Evolutionary conservation across 2,888 invertebrate genomes (phyloP).

Genomic region (Oxyteleia sp.): DNA sequence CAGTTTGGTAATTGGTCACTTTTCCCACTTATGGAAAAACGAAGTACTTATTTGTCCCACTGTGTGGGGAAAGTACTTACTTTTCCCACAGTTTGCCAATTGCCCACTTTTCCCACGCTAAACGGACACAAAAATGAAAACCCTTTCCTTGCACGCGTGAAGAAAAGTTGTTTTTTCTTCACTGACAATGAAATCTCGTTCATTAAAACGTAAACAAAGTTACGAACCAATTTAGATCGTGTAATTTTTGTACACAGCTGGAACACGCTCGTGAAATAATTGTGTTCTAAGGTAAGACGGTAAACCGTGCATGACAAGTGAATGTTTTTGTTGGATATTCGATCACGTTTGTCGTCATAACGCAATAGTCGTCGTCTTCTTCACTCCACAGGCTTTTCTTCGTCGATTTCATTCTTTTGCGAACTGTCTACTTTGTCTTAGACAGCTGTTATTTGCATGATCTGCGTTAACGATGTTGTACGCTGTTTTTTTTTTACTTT

Average conservation of each 20-base stretch:
- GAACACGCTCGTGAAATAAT: constrained; percentile 79
- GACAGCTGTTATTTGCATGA: constrained; percentile 22
- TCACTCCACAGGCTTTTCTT: constrained; percentile 18
- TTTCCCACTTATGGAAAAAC: no score
- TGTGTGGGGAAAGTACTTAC: no score
- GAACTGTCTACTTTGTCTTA: constrained; percentile 11
- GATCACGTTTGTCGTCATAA: background rate
- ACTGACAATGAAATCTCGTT: background rate
- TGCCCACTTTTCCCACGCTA: no score
- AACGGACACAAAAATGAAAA: no score
- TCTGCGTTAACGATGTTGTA: constrained; percentile 18
- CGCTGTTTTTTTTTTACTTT: no score
- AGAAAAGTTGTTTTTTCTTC: no score
- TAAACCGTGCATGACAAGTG: constrained; percentile 40
- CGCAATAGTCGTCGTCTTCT: background rate
- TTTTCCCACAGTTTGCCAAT: no score
- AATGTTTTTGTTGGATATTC: constrained; percentile 10
- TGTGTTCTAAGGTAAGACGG: constrained; percentile 81
- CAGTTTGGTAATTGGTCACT: no score
- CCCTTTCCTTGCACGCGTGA: no score
- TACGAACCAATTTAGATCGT: constrained; percentile 28
- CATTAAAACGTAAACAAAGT: background rate
- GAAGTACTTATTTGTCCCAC: no score
- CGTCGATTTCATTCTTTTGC: background rate
- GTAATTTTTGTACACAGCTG: constrained; percentile 84